Conservation (phyloP, 2,888 invertebrate species). For the Tetramorium bicarinatum region DNA sequence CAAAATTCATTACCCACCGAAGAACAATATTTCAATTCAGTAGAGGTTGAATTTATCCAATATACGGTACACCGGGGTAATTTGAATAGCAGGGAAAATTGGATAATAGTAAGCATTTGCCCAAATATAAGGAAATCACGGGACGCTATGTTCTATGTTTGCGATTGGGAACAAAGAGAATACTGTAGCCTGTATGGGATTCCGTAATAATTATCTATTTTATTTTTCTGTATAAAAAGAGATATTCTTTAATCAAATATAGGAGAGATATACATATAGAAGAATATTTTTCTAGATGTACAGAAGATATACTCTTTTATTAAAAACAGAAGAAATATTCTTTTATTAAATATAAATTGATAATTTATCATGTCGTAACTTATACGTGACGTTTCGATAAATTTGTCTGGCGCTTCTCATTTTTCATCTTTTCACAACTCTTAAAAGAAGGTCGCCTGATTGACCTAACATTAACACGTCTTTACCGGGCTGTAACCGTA, state of each 20-base stretch:
- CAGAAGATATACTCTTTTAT: background rate
- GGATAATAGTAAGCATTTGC: no score
- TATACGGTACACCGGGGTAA: no score
- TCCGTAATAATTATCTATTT: no score
- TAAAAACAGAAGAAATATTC: background rate
- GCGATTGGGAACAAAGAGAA: no score
- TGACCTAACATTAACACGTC: conserved; percentile 14
- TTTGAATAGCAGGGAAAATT: no score
- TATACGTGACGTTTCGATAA: background rate
- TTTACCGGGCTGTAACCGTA: conserved; percentile 18
- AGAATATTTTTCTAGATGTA: background rate
- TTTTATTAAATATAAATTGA: background rate
- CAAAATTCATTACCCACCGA: conserved; percentile 26
- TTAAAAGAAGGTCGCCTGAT: background rate
- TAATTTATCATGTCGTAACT: background rate
- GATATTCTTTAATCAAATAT: background rate
- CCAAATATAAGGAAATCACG: no score
- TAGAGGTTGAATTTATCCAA: background rate
- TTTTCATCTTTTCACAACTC: background rate
- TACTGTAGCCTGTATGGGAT: no score
- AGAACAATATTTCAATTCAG: conserved; percentile 18
- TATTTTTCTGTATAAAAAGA: background rate
- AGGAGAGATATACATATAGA: background rate
- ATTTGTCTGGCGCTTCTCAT: background rate
- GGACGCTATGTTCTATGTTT: no score